Conservation (phyloP, 2,797 vertebrate genomes). For the Enteromius argenteus region DNA sequence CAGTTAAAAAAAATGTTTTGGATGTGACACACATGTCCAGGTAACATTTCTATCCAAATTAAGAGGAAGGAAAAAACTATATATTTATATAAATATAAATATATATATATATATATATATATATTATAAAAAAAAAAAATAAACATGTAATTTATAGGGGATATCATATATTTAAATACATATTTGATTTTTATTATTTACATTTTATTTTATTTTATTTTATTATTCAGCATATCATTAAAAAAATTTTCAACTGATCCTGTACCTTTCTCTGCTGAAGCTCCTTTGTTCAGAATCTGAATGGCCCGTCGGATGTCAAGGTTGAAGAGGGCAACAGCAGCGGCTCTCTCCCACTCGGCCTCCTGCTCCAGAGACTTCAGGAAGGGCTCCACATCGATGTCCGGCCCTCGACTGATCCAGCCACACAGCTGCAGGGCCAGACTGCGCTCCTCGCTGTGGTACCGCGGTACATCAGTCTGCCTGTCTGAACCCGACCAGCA, state of each 20-base stretch:
- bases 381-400: slow-evolving; percentile 91
- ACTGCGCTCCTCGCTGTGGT: slow-evolving; percentile 91
- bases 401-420: slow-evolving; percentile 91
- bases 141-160: no score
- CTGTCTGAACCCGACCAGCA: slow-evolving; percentile 92
- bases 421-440: slow-evolving; percentile 94
- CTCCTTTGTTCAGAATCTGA: slow-evolving; percentile 96
- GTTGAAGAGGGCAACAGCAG: slow-evolving; percentile 96
- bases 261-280: slow-evolving; percentile 89
- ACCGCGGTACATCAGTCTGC: slow-evolving; percentile 87
- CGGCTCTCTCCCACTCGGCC: slow-evolving; percentile 93
- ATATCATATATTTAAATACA: no score
- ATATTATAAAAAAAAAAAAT: no score
- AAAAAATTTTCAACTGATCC: no score
- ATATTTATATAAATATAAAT: no score
- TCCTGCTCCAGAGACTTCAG: slow-evolving; percentile 92
- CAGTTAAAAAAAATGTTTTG: background rate
- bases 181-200: no score
- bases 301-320: slow-evolving; percentile 95
- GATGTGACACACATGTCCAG: background rate
- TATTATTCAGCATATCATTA: no score
- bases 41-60: background rate
- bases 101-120: no score
- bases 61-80: background rate
- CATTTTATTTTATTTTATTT: no score